phyloP scores from a whole-genome alignment of 2,888 invertebrate species.

The Drosophila borealis region DNA sequence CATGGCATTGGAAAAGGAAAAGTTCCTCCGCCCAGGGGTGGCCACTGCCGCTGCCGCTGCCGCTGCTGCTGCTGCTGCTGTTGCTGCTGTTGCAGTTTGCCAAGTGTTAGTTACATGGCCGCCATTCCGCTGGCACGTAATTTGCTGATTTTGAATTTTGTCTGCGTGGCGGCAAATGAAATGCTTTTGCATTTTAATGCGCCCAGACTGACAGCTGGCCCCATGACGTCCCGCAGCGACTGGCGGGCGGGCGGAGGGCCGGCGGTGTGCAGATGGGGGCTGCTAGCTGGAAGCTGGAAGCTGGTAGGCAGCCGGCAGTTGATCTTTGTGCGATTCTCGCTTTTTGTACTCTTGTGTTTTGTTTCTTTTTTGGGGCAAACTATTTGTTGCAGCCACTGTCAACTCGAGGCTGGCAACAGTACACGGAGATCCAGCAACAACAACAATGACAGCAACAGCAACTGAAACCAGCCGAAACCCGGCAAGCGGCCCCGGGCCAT shows the following conservation, averaged over 20 bases:
- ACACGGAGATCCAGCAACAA: constrained; percentile 9
- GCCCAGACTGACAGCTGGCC: constrained; percentile 74
- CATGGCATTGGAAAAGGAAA: constrained; percentile 30
- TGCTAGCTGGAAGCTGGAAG: no score
- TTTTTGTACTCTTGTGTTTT: constrained; percentile 32
- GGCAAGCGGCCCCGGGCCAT: constrained; percentile 40
- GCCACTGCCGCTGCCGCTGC: not conserved
- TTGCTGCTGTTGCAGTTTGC: constrained; percentile 33
- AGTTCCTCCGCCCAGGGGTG: constrained; percentile 5
- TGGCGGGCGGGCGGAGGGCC: no score
- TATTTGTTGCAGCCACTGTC: constrained; percentile 79
- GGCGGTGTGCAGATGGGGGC: not conserved
- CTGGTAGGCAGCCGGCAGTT: constrained; percentile 45
- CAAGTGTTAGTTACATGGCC: constrained; percentile 76
- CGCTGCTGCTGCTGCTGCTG: constrained; percentile 1
- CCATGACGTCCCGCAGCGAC: constrained; percentile 41
- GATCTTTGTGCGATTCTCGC: constrained; percentile 62
- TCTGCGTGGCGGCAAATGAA: constrained; percentile 76
- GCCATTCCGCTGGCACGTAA: constrained; percentile 72
- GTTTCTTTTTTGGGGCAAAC: constrained; percentile 50
- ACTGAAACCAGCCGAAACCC: constrained; percentile 10
- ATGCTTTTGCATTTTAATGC: constrained; percentile 81
- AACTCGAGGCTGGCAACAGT: constrained; percentile 47
- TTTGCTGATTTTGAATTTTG: constrained; percentile 81
- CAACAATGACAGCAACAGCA: constrained; percentile 12